phyloP scores from a whole-genome alignment of 2,888 invertebrate genomes.

The Aleiodes testaceus region DNA sequence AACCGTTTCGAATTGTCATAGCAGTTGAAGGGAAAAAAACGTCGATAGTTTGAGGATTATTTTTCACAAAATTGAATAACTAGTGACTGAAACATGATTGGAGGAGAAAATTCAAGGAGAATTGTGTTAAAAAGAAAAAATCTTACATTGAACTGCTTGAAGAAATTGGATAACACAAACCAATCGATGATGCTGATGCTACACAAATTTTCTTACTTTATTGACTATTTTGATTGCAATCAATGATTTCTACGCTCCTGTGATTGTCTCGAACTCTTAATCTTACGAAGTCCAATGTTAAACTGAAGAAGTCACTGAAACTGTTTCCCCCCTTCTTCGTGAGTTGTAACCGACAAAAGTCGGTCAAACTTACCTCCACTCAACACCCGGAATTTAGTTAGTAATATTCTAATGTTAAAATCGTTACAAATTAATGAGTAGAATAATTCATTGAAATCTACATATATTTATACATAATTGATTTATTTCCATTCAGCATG shows the following conservation, averaged over 20 bases:
- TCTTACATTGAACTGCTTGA: neutral
- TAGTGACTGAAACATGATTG: neutral
- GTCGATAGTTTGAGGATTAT: too few relatives aligned
- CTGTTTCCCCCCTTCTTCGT: slow-evolving; percentile 60
- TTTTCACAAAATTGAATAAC: slow-evolving; percentile 14
- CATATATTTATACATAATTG: neutral
- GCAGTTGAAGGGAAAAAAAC: too few relatives aligned
- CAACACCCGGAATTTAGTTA: slow-evolving; percentile 40
- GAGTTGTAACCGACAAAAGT: slow-evolving; percentile 64
- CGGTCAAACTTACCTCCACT: slow-evolving; percentile 68
- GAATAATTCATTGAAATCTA: neutral
- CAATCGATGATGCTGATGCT: too few relatives aligned
- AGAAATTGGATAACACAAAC: neutral
- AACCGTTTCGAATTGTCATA: too few relatives aligned
- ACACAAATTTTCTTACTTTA: too few relatives aligned
- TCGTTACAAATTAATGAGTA: slow-evolving; percentile 46
- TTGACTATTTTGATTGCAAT: too few relatives aligned
- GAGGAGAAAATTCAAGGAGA: neutral
- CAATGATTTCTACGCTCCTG: neutral
- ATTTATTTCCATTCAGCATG: too few relatives aligned
- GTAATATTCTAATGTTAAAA: slow-evolving; percentile 63
- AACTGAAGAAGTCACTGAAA: slow-evolving; percentile 70
- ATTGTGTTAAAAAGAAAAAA: neutral
- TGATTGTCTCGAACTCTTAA: slow-evolving; percentile 63
- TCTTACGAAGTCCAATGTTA: slow-evolving; percentile 71